Percentiles rank a stretch among this genome's conserved stretches.
These are phyloP conservation scores for Lycaon pictus DNA, from an alignment of 2,113 vertebrate species.

Conservation along the genomic window DNA sequence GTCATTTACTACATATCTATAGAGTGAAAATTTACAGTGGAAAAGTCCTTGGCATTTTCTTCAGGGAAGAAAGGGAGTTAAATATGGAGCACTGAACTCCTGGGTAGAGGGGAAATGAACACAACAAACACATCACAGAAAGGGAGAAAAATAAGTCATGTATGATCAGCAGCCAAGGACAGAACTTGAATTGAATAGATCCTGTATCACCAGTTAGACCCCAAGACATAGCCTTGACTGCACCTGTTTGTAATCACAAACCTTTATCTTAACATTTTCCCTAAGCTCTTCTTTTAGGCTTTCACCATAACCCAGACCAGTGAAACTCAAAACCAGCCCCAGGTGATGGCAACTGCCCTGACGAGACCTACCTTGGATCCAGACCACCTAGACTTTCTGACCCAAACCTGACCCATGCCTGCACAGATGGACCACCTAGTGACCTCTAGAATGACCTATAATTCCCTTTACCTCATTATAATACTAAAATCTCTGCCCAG, in stretches of 20 bases:
- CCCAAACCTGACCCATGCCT: not conserved
- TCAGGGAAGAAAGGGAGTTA: conserved; percentile 35
- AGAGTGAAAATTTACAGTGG: not conserved
- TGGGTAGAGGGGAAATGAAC: not conserved
- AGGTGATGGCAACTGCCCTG: not conserved
- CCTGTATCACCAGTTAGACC: not conserved
- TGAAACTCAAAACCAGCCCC: not conserved
- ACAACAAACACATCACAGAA: not conserved
- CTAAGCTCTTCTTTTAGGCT: not conserved
- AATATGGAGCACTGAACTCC: not conserved
- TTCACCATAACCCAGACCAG: not conserved
- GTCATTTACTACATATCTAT: not conserved
- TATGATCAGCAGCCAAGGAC: not conserved
- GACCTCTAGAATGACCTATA: not conserved
- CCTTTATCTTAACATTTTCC: not conserved
- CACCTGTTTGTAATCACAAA: not conserved
- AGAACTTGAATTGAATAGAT: not conserved
- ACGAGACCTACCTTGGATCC: not conserved
- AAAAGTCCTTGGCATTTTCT: conserved; percentile 67
- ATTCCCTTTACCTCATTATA: not conserved
- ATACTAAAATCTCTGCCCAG: not conserved
- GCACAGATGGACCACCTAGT: not conserved
- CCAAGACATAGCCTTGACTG: not conserved
- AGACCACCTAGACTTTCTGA: not conserved
- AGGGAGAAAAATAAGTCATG: not conserved